Conservation (phyloP, 2,888 invertebrate genomes). For the Poecilus cupreus region DNA sequence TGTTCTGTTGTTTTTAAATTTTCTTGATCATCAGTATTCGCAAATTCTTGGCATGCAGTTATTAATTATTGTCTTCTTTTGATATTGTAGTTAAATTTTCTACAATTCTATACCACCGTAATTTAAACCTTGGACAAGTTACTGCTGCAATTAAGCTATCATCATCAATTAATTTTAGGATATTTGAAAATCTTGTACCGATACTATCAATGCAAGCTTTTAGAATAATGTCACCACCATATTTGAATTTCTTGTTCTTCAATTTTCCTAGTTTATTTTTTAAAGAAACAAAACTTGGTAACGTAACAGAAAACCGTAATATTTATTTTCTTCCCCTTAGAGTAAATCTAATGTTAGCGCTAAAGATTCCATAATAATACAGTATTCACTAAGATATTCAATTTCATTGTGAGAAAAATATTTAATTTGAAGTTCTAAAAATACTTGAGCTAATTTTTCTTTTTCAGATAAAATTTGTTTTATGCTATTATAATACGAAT, state of each 20-base stretch:
- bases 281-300: conserved; percentile 44
- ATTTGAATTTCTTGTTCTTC: not conserved
- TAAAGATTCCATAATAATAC: no score
- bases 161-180: not conserved
- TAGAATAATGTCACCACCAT: not conserved
- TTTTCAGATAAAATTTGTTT: conserved; percentile 59
- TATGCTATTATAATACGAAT: conserved; percentile 59
- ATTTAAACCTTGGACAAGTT: not conserved
- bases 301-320: conserved; percentile 38
- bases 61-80: not conserved
- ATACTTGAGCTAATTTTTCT: conserved; percentile 41
- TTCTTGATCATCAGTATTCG: not conserved
- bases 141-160: conserved; percentile 19
- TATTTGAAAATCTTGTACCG: not conserved
- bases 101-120: not conserved
- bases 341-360: no score
- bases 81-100: not conserved
- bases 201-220: not conserved
- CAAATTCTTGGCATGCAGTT: conserved; percentile 1
- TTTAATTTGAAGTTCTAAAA: conserved; percentile 33
- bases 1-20: not conserved
- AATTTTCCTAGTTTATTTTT: conserved; percentile 28
- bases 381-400: conserved; percentile 54
- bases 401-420: conserved; percentile 21
- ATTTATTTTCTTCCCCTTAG: conserved; percentile 60